Conservation (phyloP, 2,888 invertebrate species). For the Blastobasis adustella region DNA sequence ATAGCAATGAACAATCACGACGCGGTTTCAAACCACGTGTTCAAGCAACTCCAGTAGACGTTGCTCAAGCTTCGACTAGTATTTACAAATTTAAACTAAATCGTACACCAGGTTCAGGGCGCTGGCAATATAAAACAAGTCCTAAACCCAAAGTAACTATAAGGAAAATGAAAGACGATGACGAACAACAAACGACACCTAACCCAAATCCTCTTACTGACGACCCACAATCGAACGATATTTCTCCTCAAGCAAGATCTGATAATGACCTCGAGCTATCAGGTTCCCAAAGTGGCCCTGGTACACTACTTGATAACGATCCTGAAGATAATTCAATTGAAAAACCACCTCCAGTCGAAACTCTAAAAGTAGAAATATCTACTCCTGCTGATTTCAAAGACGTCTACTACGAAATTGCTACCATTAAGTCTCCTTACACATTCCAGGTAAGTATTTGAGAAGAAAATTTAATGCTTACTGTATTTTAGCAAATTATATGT, state of each 20-base stretch:
- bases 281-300: constrained; percentile 78
- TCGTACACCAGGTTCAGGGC: constrained; percentile 86
- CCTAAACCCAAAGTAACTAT: constrained; percentile 90
- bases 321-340: constrained; percentile 79
- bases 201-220: constrained; percentile 57
- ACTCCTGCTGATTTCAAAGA: constrained; percentile 90
- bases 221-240: constrained; percentile 66
- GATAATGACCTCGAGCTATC: constrained; percentile 83
- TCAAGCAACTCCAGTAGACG: constrained; percentile 72
- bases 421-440: constrained; percentile 91
- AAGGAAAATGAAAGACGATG: constrained; percentile 78
- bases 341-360: constrained; percentile 81
- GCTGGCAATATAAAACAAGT: constrained; percentile 94
- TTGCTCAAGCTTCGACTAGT: constrained; percentile 71
- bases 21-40: constrained; percentile 82
- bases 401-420: constrained; percentile 91
- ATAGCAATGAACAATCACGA: constrained; percentile 61
- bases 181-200: constrained; percentile 64
- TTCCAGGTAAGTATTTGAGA: constrained; percentile 80
- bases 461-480: not conserved
- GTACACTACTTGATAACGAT: constrained; percentile 76
- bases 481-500: not conserved
- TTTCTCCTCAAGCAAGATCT: constrained; percentile 72
- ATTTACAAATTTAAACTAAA: constrained; percentile 88
- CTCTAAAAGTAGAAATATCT: constrained; percentile 90